Base-by-base conservation (phyloP, 92 coral and sea anemone species). In the Siderastrea siderea region DNA sequence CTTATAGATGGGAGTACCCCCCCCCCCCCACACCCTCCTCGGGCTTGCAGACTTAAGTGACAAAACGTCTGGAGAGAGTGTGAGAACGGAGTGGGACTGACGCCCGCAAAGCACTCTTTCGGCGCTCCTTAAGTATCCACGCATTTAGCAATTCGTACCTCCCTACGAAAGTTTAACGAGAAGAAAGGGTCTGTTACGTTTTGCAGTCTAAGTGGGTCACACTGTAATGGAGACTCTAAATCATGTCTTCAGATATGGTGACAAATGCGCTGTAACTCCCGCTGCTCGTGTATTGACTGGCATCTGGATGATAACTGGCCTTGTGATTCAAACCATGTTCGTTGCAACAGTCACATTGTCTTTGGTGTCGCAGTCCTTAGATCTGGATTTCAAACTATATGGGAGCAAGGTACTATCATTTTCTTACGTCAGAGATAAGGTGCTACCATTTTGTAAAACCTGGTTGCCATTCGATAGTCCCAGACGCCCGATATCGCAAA, bases 271-370 rank as follows among this genome's bases (percentile, higher is more conserved):
- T 0, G 85, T 85, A 11, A 67, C 88, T 47, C 57, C 80, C 16
- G 61, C 49, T 10, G 94, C 84, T 46, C 84, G 94, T 3, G 45
- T 82, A 9, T 75, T 91, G 15, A 86, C 88, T 10, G 82, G 82
- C 16, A 2, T 77, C 47, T 91, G 94, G 94, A 87, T 87, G 52
- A 15, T 91, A 53, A 52, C 81, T 48, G 91, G 94, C 75, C 51
- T 85, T 19, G 65, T 87, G 15, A 49, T 83, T 46, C 71, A 86
- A 61, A 45, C 80, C 48, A 2, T 77, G 68, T 87, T 86, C 71
- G 89, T 81, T 64, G 85, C 91, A n/a, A 68, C 86, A 52, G 76
- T 91, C 51, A 86, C 94, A 5, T 47, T 71, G 64, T 55, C 85
- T n/a, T 65, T 91, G 15, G 86, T 85, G 1, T 81, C 85, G 1